These are phyloP conservation scores for Philantomba maxwellii DNA, from an alignment of 2,113 vertebrate genomes.

Conservation along the genomic window DNA sequence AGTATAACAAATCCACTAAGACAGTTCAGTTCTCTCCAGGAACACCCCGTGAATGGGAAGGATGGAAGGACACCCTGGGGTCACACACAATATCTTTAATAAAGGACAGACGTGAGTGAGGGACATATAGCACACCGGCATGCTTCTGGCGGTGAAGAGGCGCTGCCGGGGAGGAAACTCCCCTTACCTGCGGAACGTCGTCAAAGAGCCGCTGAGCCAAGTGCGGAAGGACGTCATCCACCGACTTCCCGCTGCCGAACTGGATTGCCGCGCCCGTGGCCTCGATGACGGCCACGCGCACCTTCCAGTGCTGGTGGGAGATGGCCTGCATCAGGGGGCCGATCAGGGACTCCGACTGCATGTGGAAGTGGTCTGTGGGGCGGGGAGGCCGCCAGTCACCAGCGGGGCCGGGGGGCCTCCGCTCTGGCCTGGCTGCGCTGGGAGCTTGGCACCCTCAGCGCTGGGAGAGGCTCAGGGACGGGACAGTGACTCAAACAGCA, in stretches of 20 bases:
- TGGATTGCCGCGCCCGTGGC: slow-evolving; percentile 90
- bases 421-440: not conserved
- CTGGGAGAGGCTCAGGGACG: not conserved
- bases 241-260: slow-evolving; percentile 85
- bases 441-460: not conserved
- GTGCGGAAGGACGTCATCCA: slow-evolving; percentile 94
- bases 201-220: slow-evolving; percentile 96
- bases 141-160: not conserved
- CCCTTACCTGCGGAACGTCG: slow-evolving; percentile 88
- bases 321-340: slow-evolving; percentile 92
- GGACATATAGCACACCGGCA: not conserved
- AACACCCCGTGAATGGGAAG: not conserved
- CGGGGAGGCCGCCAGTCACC: not conserved
- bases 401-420: rapidly evolving
- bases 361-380: slow-evolving; percentile 89
- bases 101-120: not conserved
- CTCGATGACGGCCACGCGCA: slow-evolving; percentile 88
- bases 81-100: not conserved
- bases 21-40: not conserved
- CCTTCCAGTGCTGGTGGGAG: slow-evolving; percentile 92
- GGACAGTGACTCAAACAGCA: not conserved
- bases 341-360: slow-evolving; percentile 93
- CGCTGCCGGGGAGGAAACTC: not conserved
- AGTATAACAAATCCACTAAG: not conserved
- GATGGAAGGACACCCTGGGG: too few species aligned